A percentile compares a stretch with the other conserved stretches of the same genome.
phyloP scores from a whole-genome alignment of 2,113 vertebrate genomes.

The Chitala chitala region DNA sequence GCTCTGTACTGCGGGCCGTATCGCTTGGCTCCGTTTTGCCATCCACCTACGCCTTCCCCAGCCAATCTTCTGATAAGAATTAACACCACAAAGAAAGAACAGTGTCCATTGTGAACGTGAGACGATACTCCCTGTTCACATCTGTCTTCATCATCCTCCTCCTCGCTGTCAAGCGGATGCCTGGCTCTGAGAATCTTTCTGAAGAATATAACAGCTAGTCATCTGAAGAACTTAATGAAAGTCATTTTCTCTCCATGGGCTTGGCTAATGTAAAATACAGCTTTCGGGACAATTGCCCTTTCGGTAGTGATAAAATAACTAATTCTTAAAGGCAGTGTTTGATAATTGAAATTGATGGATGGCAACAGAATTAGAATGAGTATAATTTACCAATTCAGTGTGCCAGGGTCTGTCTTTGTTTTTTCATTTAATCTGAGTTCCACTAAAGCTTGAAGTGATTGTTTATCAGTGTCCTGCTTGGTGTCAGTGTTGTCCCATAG shows the following conservation, averaged over 20 bases:
- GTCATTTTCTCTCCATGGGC: conserved; percentile 67
- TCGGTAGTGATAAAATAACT: conserved; percentile 69
- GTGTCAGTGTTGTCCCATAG: no score
- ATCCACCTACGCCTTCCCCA: conserved; percentile 33
- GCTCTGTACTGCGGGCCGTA: conserved; percentile 26
- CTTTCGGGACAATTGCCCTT: conserved; percentile 76
- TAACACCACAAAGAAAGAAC: conserved; percentile 62
- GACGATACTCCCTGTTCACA: conserved; percentile 58
- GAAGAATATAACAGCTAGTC: conserved; percentile 71
- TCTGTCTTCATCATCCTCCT: conserved; percentile 50
- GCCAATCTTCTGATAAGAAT: conserved; percentile 64
- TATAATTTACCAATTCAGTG: conserved; percentile 72
- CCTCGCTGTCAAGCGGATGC: conserved; percentile 43
- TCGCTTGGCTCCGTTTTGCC: conserved; percentile 25
- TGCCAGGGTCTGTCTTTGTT: conserved; percentile 56
- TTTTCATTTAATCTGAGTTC: conserved; percentile 58
- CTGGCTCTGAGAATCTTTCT: conserved; percentile 52
- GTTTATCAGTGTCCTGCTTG: conserved; percentile 82
- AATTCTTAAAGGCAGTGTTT: conserved; percentile 71
- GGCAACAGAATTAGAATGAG: conserved; percentile 72
- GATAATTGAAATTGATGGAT: conserved; percentile 79
- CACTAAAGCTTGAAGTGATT: conserved; percentile 72
- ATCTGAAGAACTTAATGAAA: conserved; percentile 76
- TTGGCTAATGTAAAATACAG: conserved; percentile 67
- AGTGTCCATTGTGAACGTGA: conserved; percentile 59